These are phyloP conservation scores for Saccostrea glomerata DNA, from an alignment of 1,140 invertebrate genomes.

Conservation along the genomic window DNA sequence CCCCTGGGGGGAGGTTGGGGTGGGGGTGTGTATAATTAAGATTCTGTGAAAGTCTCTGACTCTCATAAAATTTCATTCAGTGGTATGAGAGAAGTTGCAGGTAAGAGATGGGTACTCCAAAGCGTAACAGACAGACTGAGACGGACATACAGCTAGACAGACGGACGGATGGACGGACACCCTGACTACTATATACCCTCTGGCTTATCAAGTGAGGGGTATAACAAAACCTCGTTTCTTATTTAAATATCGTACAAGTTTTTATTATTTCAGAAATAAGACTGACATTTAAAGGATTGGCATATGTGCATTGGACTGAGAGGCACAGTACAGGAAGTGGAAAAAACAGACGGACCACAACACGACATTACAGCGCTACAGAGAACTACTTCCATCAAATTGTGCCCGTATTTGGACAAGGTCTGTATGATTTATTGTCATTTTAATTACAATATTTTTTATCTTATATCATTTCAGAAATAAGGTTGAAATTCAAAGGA, in stretches of 20 bases:
- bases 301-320: slow-evolving; percentile 71
- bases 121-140: no score
- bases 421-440: slow-evolving; percentile 44
- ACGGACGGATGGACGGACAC: no score
- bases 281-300: slow-evolving; percentile 65
- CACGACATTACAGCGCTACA: slow-evolving; percentile 62
- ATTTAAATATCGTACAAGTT: not conserved
- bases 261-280: slow-evolving; percentile 64
- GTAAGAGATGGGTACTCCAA: no score
- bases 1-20: no score
- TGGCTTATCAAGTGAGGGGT: no score
- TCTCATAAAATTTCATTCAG: no score
- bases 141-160: no score
- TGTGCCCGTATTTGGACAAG: slow-evolving; percentile 66
- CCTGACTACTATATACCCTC: no score
- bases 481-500: slow-evolving; percentile 66
- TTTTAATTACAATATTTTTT: not conserved
- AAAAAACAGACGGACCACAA: slow-evolving; percentile 65
- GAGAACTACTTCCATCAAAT: slow-evolving; percentile 70
- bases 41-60: no score
- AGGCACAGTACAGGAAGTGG: slow-evolving; percentile 65
- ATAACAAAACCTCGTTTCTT: no score
- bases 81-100: no score
- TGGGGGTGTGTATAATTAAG: no score
- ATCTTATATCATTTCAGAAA: slow-evolving; percentile 62